Evolutionary conservation across 2,888 invertebrate genomes (phyloP), one percentile per base, ranked within the genome.

Genomic region (Branchellion lobata): DNA sequence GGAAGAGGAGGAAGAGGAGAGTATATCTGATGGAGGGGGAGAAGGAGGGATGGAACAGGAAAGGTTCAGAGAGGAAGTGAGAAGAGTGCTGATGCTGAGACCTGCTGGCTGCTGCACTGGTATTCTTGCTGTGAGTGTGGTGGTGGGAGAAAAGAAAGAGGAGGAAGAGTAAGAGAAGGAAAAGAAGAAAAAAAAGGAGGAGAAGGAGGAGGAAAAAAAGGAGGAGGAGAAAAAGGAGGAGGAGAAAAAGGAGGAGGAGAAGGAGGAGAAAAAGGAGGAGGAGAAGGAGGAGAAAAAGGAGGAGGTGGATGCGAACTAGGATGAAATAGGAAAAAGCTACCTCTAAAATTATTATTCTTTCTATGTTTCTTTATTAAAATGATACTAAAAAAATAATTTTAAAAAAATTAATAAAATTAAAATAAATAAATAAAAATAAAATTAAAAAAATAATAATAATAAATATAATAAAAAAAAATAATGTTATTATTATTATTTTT

Each of bases 1-100:
- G 31, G 29, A 33, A 72, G 31, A 18, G 31, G 24, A 74, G 11
- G 47, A 75, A 51, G 24, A 18, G 33, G 27, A 24, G 65, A 77
- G 24, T n/a, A 24, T 31, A 5, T 29, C n/a, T 33, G 33, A 65
- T 53, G 27, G 29, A 18, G 34, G 61, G 1, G 24, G n/a, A 18
- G 57, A 73, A 8, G 73, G 21, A 24, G 14, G 8, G 34, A n/a
- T 40, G 47, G 34, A 73, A n/a, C 1, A 65, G 21, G 77, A 77
- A 24, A 73, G n/a, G 34, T 27, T 40, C 29, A 73, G 47, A 18
- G 73, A 73, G 27, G 27, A 47, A n/a, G 47, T 27, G 24, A 73
- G 24, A 14, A 57, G 61, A n/a, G 21, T 57, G 21, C n/a, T 57
- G 61, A 57, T 57, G 61, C 61, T 57, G 3, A 57, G 61, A n/a